These are phyloP conservation scores for Kryptolebias marmoratus DNA, from an alignment of 2,113 vertebrate species.

Conservation along the genomic window DNA sequence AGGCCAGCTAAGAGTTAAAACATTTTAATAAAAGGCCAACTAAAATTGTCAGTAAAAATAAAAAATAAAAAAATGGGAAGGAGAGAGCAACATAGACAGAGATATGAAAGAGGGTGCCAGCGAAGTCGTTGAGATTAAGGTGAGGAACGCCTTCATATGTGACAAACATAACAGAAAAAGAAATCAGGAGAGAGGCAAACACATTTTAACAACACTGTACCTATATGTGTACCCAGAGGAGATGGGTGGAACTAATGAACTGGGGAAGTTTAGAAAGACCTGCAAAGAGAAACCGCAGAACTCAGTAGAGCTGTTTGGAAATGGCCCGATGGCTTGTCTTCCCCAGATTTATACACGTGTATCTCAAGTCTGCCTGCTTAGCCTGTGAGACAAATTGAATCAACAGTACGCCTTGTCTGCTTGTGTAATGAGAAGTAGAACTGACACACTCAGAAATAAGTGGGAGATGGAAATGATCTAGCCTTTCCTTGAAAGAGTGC, in stretches of 20 bases:
- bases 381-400: constrained; percentile 64
- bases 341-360: constrained; percentile 18
- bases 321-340: constrained; percentile 48
- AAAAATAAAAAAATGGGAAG: too few relatives aligned
- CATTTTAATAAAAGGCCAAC: too few relatives aligned
- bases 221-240: constrained; percentile 45
- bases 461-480: constrained; percentile 44
- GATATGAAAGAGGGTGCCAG: too few relatives aligned
- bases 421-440: constrained; percentile 54
- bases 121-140: too few relatives aligned
- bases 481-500: constrained; percentile 28
- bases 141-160: too few relatives aligned
- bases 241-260: constrained; percentile 45
- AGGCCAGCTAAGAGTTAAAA: too few relatives aligned
- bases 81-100: too few relatives aligned
- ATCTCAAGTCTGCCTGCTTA: constrained; percentile 46
- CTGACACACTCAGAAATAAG: constrained; percentile 43
- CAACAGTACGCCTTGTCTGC: constrained; percentile 29
- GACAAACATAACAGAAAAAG: too few relatives aligned
- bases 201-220: background rate
- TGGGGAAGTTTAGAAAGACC: constrained; percentile 40
- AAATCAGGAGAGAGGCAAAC: too few relatives aligned
- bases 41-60: too few relatives aligned
- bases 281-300: constrained; percentile 37
- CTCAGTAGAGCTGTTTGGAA: constrained; percentile 29